Conservation (phyloP, 1,140 invertebrate species). For the Conus betulinus region DNA sequence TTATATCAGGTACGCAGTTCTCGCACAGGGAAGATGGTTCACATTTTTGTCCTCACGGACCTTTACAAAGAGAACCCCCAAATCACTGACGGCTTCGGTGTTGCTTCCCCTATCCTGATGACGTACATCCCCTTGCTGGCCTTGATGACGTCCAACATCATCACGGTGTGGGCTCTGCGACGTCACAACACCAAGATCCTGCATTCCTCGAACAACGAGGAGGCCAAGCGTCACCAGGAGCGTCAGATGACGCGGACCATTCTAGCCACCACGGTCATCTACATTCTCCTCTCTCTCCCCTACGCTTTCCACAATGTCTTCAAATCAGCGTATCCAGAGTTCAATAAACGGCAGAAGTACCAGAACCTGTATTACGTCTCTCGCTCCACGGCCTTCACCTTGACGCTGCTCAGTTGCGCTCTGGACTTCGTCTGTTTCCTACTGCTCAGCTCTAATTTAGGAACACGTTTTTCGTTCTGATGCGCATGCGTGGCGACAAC, state of each 20-base stretch:
- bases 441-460: conserved; percentile 13
- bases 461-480: neutral
- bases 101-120: conserved; percentile 9
- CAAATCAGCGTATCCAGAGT: neutral
- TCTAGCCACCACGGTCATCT: neutral
- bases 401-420: conserved; percentile 24
- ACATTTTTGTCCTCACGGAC: neutral
- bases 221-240: neutral
- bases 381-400: neutral
- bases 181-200: conserved; percentile 13
- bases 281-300: conserved; percentile 14
- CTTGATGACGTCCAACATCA: neutral
- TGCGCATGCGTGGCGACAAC: neutral
- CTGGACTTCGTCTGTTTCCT: conserved; percentile 23
- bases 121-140: conserved; percentile 13
- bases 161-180: conserved; percentile 17
- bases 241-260: conserved; percentile 20
- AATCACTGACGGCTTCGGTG: conserved; percentile 8
- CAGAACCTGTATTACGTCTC: conserved; percentile 19
- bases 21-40: neutral
- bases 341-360: conserved; percentile 22
- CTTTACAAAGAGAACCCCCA: neutral
- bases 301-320: conserved; percentile 20
- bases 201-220: conserved; percentile 10
- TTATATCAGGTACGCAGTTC: neutral